Evolutionary conservation across 2,888 invertebrate species (phyloP).

Genomic region (Tetropium fuscum): DNA sequence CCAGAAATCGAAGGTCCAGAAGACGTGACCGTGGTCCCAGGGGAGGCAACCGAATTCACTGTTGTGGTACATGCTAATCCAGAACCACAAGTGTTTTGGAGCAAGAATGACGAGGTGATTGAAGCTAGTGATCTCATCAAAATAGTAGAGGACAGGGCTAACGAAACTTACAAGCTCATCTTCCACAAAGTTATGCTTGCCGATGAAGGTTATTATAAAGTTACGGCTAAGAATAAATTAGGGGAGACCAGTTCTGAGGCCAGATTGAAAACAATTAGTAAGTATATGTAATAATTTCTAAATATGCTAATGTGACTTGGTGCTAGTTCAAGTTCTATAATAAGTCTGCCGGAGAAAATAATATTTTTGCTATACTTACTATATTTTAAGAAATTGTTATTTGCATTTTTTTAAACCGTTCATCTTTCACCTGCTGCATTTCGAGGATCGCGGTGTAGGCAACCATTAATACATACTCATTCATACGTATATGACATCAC

Average conservation of each 20-base stretch:
- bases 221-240: slow-evolving; percentile 82
- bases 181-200: slow-evolving; percentile 77
- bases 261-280: slow-evolving; percentile 80
- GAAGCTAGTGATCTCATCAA: slow-evolving; percentile 71
- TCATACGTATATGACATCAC: too few species aligned
- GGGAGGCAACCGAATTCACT: slow-evolving; percentile 80
- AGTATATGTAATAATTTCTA: too few species aligned
- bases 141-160: slow-evolving; percentile 72
- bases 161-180: slow-evolving; percentile 77
- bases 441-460: too few species aligned
- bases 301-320: too few species aligned
- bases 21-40: slow-evolving; percentile 80
- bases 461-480: too few species aligned
- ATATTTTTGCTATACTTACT: too few species aligned
- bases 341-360: too few species aligned
- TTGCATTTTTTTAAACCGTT: too few species aligned
- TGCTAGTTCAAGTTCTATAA: too few species aligned
- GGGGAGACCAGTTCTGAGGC: slow-evolving; percentile 80
- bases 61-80: slow-evolving; percentile 91
- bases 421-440: too few species aligned
- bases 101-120: slow-evolving; percentile 74
- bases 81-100: slow-evolving; percentile 89
- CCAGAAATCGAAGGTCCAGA: slow-evolving; percentile 84
- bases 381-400: too few species aligned
- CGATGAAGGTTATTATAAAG: slow-evolving; percentile 83